Percentiles rank a stretch among this genome's conserved stretches.
phyloP scores from a whole-genome alignment of 2,797 vertebrate genomes.

The Anisognathus igniventris region DNA sequence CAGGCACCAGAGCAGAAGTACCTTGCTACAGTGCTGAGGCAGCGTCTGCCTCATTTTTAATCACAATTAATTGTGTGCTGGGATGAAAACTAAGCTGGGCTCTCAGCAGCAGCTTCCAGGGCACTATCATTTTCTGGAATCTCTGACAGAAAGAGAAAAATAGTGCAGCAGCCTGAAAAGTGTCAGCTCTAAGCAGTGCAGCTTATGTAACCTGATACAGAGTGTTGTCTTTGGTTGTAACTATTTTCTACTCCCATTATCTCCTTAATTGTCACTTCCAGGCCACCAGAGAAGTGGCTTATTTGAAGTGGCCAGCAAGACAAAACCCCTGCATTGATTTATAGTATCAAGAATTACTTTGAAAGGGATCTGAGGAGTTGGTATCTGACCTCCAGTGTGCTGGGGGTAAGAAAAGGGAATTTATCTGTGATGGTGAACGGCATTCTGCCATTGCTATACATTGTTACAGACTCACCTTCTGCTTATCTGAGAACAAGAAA shows the following conservation, averaged over 20 bases:
- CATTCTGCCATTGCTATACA: neutral
- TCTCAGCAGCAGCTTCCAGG: neutral
- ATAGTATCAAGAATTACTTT: neutral
- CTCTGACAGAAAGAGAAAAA: neutral
- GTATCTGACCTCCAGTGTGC: neutral
- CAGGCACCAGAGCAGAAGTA: neutral
- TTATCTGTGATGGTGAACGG: neutral
- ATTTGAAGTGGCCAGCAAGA: neutral
- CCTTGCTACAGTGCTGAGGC: neutral
- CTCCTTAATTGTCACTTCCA: neutral
- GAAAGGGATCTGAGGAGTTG: neutral
- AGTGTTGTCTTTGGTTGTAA: neutral
- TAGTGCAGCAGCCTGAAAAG: neutral
- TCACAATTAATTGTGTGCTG: conserved; percentile 1
- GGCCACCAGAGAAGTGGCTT: neutral
- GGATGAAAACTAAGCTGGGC: neutral
- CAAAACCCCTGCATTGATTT: neutral
- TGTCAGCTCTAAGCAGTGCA: neutral
- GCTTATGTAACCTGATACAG: neutral
- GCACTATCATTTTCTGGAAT: neutral
- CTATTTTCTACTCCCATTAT: neutral
- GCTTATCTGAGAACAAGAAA: neutral
- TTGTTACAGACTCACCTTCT: neutral
- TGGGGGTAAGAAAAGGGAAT: neutral
- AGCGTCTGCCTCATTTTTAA: conserved; percentile 26